Base-by-base conservation (phyloP, 2,113 vertebrate species). In the Indicator maculatus region DNA sequence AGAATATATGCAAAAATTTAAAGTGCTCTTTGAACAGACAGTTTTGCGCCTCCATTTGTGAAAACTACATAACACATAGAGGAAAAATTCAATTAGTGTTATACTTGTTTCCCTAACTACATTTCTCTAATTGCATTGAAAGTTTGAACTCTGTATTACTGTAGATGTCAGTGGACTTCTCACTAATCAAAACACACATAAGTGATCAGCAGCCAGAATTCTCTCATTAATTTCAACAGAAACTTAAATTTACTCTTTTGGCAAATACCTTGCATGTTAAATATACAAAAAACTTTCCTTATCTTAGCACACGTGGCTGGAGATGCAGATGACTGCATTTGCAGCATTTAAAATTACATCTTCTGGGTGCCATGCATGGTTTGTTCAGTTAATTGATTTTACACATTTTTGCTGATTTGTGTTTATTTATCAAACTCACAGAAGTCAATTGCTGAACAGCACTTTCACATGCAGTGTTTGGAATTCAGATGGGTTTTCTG, bases 341-440 rank as follows among this genome's bases (percentile, higher is more conserved):
- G 83, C 65, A 96, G 65, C 88, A 65, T 77, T 93, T 64, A 53
- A 45, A 96, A 89, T 91, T 87, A 66, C 39, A 88, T 93, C 81
- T 86, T 87, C 13, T 14, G 30, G 86, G 55, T 38, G 61, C 63
- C 86, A 86, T 30, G 93, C 95, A 84, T n/a, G 38, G 78, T 67
- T 96, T 94, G 63, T 78, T 96, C 90, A 93, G 73, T 84, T 98
- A 97, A 98, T 96, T 97, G 91, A 97, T 97, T 97, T 96, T 90
- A 84, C 20, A 30, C 70, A 70, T 86, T 96, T 90, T 94, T 86
- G 71, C 83, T 71, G 78, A 94, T 95, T 94, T 93, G 77, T 91
- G 75, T 83, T 94, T 96, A 91, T 95, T 96, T 97, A 91, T 85
- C 72, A 80, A 85, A 74, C 70, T 93, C 85, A 39, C 53, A 30